Percentiles rank a stretch among this genome's conserved stretches.
Conservation (phyloP, 1,140 invertebrate genomes). For the Pachypeltis micranthus region DNA sequence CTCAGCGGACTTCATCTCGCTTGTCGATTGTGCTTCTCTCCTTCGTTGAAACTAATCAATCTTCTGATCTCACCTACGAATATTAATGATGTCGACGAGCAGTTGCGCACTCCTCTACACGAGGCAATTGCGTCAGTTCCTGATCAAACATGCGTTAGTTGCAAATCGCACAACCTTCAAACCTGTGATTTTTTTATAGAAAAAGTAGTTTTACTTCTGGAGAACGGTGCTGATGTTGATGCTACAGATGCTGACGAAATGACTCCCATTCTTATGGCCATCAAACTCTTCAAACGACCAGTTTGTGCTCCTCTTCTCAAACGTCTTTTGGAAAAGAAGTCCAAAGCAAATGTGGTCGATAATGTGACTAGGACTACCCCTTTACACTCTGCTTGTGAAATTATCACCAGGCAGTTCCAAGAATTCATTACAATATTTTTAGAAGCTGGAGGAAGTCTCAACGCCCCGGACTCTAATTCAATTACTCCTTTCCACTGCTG, state of each 20-base stretch:
- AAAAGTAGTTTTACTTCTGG: not conserved
- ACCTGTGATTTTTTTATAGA: not conserved
- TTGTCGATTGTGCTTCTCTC: not conserved
- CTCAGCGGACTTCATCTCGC: not conserved
- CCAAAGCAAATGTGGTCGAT: not conserved
- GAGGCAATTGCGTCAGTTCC: not conserved
- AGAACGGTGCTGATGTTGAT: not conserved
- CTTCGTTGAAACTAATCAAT: not conserved
- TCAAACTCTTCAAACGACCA: not conserved
- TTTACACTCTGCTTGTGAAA: not conserved
- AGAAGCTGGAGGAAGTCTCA: not conserved
- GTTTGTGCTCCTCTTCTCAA: not conserved
- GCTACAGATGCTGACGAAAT: not conserved
- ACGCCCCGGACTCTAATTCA: not conserved
- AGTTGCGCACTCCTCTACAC: not conserved
- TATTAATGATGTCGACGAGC: not conserved
- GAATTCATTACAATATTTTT: not conserved
- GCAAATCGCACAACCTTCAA: not conserved
- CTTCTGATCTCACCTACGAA: not conserved
- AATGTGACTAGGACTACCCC: not conserved
- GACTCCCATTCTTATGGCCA: not conserved
- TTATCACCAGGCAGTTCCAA: not conserved
- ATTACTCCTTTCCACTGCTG: not conserved
- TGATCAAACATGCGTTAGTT: not conserved
- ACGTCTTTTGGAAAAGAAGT: not conserved